phyloP scores from a whole-genome alignment of 2,113 vertebrate genomes.

The Philantomba maxwellii region DNA sequence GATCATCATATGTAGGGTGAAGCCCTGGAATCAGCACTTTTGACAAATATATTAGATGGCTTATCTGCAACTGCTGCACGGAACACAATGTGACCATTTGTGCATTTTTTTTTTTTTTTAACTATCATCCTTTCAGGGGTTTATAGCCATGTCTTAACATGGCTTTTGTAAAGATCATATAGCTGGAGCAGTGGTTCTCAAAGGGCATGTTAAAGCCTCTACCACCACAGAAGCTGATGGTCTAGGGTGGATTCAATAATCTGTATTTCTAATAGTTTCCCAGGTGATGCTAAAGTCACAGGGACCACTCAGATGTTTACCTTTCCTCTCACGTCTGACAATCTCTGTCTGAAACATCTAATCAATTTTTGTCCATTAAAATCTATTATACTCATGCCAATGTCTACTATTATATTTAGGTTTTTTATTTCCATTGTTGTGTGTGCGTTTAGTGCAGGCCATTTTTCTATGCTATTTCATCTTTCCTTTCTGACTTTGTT shows the following conservation, averaged over 20 bases:
- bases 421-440: background rate
- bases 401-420: background rate
- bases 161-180: background rate
- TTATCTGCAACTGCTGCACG: background rate
- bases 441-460: background rate
- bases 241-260: background rate
- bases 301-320: background rate
- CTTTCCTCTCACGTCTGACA: background rate
- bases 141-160: background rate
- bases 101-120: background rate
- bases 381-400: background rate
- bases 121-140: background rate
- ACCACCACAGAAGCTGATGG: background rate
- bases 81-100: background rate
- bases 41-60: background rate
- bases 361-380: background rate
- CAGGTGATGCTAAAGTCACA: background rate
- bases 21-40: background rate
- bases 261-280: background rate
- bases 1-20: background rate
- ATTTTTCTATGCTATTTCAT: background rate
- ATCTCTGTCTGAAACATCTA: background rate
- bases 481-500: background rate
- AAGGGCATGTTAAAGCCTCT: background rate
- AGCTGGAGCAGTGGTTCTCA: background rate